Evolutionary conservation across 1,140 invertebrate genomes (phyloP), one percentile per base, ranked within the genome.

Genomic region (Cyrtorhinus lividipennis): DNA sequence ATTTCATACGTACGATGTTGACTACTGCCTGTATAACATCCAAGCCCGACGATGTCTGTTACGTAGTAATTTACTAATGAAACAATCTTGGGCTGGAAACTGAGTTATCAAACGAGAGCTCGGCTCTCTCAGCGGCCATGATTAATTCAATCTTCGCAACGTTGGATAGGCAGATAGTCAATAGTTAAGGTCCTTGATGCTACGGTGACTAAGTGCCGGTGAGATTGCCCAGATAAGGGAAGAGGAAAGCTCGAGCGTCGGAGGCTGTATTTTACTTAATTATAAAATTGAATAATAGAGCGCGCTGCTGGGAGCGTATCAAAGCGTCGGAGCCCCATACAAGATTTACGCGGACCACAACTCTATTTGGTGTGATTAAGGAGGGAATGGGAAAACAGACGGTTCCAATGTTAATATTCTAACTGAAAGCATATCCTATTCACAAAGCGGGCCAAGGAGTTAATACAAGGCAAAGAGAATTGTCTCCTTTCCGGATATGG

Each of bases 301-400:
- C 48, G 20, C 12, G 48, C 10, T 15, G 10, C 10, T 20, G 48
- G 48, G 48, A 20, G 10, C 18, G 48, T 53, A 53, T 53, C 48
- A 53, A 53, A 53, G 48, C 20, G 18, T 5, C 20, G 12, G 48
- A n/a, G 48, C 20, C 48, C 48, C 20, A 53, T 53, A 53, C 48
- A 53, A 53, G 48, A 53, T 53, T 53, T 53, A 53, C 12, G 20
- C 20, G 48, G 48, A 53, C 48, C 48, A 53, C 48, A 53, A 53
- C 48, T 53, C 48, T 53, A 53, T 53, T 53, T 53, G 48, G 48
- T 53, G 48, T 53, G 48, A 53, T 53, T 53, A 53, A 53, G 48
- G 48, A 10, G 48, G 48, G 48, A 53, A 53, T 53, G 48, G 48
- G 5, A 20, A 20, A 53, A 53, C 20, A 53, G 48, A 53, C 12